Evolutionary conservation across 2,888 invertebrate species (phyloP), one percentile per base, ranked within the genome.

Genomic region (Escarpia spicata): DNA sequence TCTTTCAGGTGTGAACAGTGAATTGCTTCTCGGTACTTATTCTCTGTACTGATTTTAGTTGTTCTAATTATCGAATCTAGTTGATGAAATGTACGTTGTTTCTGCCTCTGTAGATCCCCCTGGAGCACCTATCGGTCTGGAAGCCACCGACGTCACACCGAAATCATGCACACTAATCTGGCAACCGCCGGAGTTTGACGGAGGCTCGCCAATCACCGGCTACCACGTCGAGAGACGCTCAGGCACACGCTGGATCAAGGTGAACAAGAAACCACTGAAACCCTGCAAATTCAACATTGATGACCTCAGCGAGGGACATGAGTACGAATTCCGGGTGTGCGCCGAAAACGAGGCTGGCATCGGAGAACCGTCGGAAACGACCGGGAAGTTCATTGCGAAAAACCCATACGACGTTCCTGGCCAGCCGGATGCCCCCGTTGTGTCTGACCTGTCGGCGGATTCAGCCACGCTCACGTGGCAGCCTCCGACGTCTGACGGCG

Each of bases 201-300:
- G 96, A 26, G 96, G 96, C n/a, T 95, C 95, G 52, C 96, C 96
- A 37, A 94, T 96, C 92, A 96, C 95, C 52, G 95, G 95, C 52
- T 96, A 96, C 93, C 93, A 95, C 92, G 94, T 96, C 19, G 96
- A 96, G 94, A 95, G 95, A 91, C 94, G 95, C n/a, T 95, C 96
- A 92, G 95, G 95, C 26, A 98, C 99, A 92, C 97, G 99, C 95
- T 99, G 99, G 99, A 97, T 98, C 93, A 98, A 99, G 96, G 96
- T 99, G 92, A 99, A 98, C 97, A 98, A 98, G 95, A 98, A 98
- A 94, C 98, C 98, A 0, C 97, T 98, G n/a, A 94, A 95, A 8
- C 95, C 95, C 92, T 95, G 95, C 19, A 95, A 95, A 91, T 95
- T 94, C 93, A 95, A 95, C 9, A 95, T 95, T 9, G 93, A 94